Evolutionary conservation across 1,140 invertebrate species (phyloP), one percentile per base, ranked within the genome.

Genomic region (Dendrolimus punctatus): DNA sequence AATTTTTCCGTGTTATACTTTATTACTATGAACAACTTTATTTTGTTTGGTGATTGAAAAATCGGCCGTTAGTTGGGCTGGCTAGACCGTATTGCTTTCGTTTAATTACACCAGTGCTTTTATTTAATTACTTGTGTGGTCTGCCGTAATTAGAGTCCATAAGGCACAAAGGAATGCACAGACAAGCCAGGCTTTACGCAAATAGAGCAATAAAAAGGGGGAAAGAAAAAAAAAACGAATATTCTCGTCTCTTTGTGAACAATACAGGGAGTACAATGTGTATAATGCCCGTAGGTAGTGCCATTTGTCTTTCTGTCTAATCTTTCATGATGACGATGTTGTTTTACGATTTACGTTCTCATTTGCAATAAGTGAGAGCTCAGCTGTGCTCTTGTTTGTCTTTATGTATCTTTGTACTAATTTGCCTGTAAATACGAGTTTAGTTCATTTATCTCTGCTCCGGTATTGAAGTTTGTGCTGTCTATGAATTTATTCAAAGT

Each of bases 71-170:
- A 23, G 23, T 23, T 23, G 23, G 23, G 3, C 23, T 23, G 23
- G 23, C 23, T 1, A 23, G 1, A 3, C 60, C 58, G 51, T 62
- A 55, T 57, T n/a, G n/a, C n/a, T n/a, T 64, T 65, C 67, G 58
- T 64, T 80, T 68, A 76, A 79, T 77, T 79, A 80, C 76, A 62
- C 23, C 76, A 77, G 73, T 80, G 76, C 76, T 83, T 80, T 77
- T 72, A 83, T 83, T 83, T 76, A 83, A 83, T 76, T 74, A 80
- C 66, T 68, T 69, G 71, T 72, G 71, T 76, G 71, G 68, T 66
- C 64, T 64, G 65, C 62, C 67, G 64, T 79, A 77, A 82, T 80
- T 83, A 77, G 59, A 53, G 57, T 40, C 46, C 60, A 60, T 57
- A 62, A 64, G 64, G 66, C 68, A 46, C 57, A 58, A 54, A 59